Conservation (phyloP, 2,113 vertebrate genomes). For the Daphoenositta chrysoptera region DNA sequence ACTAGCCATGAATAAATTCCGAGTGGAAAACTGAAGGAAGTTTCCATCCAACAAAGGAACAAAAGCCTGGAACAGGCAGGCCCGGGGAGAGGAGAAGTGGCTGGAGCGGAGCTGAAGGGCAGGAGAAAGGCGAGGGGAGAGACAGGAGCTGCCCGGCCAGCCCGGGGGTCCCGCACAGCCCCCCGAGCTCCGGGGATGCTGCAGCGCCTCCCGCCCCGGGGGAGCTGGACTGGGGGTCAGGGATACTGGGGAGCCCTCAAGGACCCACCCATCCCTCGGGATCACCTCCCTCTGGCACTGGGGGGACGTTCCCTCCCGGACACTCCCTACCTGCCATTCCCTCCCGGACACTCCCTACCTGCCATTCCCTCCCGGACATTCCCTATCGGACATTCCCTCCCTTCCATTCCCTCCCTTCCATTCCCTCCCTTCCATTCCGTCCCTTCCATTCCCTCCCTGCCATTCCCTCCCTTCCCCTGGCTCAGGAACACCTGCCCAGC, state of each 20-base stretch:
- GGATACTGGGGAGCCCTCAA: neutral
- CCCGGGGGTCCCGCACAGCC: neutral
- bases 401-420: neutral
- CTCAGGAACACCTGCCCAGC: neutral
- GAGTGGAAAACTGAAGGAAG: neutral
- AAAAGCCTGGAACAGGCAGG: neutral
- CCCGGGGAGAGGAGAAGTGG: neutral
- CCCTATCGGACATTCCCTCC: neutral
- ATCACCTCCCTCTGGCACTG: neutral
- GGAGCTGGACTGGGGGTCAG: rapidly evolving
- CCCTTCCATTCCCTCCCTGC: neutral
- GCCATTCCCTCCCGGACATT: neutral
- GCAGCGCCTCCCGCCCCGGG: rapidly evolving
- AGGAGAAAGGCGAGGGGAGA: neutral
- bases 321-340: neutral
- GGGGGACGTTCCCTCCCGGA: neutral
- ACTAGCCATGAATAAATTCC: slow-evolving; percentile 23
- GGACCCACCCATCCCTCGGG: neutral
- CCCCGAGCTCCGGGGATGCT: neutral
- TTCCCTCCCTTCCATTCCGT: neutral
- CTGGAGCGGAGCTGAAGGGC: neutral
- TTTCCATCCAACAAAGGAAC: neutral
- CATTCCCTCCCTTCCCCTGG: neutral
- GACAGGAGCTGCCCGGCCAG: neutral
- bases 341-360: neutral